Percentiles rank a stretch among this genome's conserved stretches.
These are phyloP conservation scores for Subacronicta megacephala DNA, from an alignment of 2,888 invertebrate species.

Conservation along the genomic window DNA sequence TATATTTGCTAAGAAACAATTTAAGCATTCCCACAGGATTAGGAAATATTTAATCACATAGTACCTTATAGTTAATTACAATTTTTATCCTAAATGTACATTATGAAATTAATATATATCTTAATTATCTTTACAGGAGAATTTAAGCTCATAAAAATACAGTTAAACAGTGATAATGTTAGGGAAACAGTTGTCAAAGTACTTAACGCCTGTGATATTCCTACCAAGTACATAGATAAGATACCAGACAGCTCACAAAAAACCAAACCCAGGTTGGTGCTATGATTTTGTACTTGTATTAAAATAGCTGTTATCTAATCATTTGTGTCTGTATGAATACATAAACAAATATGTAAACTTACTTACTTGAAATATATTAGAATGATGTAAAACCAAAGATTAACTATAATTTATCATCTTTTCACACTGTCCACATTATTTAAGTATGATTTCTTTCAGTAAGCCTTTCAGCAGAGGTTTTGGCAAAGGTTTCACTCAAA, in stretches of 20 bases:
- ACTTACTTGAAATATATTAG: too few species aligned
- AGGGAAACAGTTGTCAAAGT: conserved; percentile 93
- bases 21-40: too few species aligned
- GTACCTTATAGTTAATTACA: too few species aligned
- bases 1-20: too few species aligned
- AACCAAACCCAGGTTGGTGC: conserved; percentile 69
- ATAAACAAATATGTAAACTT: background rate
- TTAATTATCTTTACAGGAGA: conserved; percentile 87
- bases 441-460: conserved; percentile 13
- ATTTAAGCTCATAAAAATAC: conserved; percentile 93
- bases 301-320: conserved; percentile 22
- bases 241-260: conserved; percentile 83
- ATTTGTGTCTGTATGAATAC: conserved; percentile 11
- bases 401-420: too few species aligned
- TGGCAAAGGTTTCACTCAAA: conserved; percentile 72
- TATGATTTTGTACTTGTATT: conserved; percentile 6
- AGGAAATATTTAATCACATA: too few species aligned
- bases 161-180: conserved; percentile 91
- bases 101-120: too few species aligned
- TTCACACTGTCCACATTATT: too few species aligned
- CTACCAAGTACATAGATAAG: conserved; percentile 96
- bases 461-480: conserved; percentile 34
- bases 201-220: conserved; percentile 94
- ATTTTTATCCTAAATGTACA: too few species aligned
- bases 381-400: too few species aligned